These are phyloP conservation scores for Sminthopsis crassicaudata DNA, from an alignment of 2,113 vertebrate genomes.

Conservation along the genomic window DNA sequence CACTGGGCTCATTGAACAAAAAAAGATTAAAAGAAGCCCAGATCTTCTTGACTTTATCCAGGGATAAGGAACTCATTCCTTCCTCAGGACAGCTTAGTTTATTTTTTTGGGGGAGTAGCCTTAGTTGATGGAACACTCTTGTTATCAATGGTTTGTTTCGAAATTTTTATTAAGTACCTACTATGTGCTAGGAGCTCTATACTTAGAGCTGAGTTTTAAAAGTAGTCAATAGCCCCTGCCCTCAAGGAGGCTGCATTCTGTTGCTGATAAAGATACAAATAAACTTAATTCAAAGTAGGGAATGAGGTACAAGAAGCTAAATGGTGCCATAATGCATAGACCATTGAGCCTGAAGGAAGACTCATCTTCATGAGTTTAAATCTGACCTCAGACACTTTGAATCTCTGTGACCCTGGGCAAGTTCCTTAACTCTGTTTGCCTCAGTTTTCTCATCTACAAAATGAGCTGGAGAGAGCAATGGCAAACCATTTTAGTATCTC, in stretches of 20 bases:
- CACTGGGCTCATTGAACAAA: rapidly evolving
- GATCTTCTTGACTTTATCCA: not conserved
- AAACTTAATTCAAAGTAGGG: no score
- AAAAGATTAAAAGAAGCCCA: not conserved
- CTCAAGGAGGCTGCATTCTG: no score
- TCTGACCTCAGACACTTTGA: not conserved
- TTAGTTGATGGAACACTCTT: not conserved
- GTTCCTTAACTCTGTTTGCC: not conserved
- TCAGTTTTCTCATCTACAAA: not conserved
- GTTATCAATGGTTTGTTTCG: not conserved
- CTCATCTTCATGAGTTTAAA: not conserved
- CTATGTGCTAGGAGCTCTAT: not conserved
- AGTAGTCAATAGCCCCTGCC: not conserved
- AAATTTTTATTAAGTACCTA: no score
- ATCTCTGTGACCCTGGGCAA: not conserved
- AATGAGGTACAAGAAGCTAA: not conserved
- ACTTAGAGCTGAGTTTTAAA: not conserved
- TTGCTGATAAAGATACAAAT: no score
- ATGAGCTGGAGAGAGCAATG: not conserved
- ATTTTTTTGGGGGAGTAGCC: not conserved
- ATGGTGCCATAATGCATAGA: not conserved
- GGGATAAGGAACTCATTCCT: not conserved
- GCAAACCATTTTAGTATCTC: not conserved
- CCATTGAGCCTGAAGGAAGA: not conserved
- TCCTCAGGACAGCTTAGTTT: not conserved